phyloP scores from a whole-genome alignment of 2,888 invertebrate species.

The Noctua pronuba region DNA sequence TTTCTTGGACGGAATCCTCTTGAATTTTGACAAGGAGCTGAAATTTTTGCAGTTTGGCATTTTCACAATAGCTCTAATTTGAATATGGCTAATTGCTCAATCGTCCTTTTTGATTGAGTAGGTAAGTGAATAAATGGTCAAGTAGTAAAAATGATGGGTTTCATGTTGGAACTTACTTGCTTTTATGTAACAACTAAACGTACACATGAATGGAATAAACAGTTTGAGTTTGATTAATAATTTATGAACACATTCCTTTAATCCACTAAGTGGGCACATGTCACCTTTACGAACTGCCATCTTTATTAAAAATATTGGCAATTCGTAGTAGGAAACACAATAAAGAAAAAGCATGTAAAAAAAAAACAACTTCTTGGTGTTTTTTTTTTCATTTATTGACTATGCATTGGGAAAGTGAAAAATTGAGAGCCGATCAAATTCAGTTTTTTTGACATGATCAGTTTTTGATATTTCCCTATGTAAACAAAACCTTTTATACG shows the following conservation, averaged over 20 bases:
- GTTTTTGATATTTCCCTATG: not conserved
- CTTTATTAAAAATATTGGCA: not conserved
- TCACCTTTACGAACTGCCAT: not conserved
- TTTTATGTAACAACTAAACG: too few relatives aligned
- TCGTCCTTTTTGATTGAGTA: not conserved
- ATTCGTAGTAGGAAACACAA: not conserved
- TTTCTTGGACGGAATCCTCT: not conserved
- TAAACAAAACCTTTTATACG: not conserved
- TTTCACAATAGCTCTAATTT: not conserved
- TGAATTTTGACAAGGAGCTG: not conserved
- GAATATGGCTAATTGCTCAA: not conserved
- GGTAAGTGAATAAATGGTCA: not conserved
- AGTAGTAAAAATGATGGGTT: not conserved
- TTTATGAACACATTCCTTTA: not conserved
- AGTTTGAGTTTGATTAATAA: too few relatives aligned
- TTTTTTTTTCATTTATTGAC: too few relatives aligned
- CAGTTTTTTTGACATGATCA: not conserved
- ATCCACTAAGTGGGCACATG: not conserved
- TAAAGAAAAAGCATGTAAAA: too few relatives aligned
- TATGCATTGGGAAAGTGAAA: not conserved
- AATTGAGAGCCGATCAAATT: not conserved
- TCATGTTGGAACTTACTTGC: too few relatives aligned
- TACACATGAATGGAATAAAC: too few relatives aligned
- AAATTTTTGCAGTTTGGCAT: not conserved
- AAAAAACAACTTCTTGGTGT: not conserved